Evolutionary conservation across 2,113 vertebrate genomes (phyloP).

Genomic region (Melanostigma gelatinosum): DNA sequence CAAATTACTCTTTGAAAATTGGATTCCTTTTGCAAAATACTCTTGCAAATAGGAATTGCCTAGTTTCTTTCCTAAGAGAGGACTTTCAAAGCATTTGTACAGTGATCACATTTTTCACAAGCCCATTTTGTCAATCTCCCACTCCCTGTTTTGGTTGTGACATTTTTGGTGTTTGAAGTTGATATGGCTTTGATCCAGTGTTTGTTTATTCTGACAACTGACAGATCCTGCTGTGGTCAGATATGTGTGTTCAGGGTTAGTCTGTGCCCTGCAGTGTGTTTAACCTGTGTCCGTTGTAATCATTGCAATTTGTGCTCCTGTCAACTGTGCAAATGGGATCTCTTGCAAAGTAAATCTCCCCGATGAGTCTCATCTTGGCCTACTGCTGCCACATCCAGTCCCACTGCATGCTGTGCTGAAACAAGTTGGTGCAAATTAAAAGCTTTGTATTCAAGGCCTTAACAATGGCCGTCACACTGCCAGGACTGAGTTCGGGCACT

Average conservation of each 20-base stretch:
- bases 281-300: conserved; percentile 54
- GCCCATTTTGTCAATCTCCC: neutral
- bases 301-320: conserved; percentile 37
- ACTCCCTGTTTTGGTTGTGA: neutral
- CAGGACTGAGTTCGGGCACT: neutral
- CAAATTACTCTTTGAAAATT: no score
- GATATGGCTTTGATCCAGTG: conserved; percentile 37
- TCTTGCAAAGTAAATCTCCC: conserved; percentile 29
- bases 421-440: conserved; percentile 28
- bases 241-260: conserved; percentile 53
- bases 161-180: conserved; percentile 15
- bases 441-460: conserved; percentile 1
- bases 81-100: neutral
- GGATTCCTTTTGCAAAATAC: no score
- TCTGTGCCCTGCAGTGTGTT: conserved; percentile 52
- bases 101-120: conserved; percentile 1
- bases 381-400: neutral
- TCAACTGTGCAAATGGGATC: conserved; percentile 48
- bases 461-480: conserved; percentile 13
- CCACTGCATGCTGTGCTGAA: conserved; percentile 1
- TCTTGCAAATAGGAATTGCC: no score
- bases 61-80: no score
- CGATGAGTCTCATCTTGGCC: conserved; percentile 20
- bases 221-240: conserved; percentile 52
- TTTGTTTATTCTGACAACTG: conserved; percentile 48